These are phyloP conservation scores for Drosophila malerkotliana DNA, from an alignment of 1,140 invertebrate genomes.

Conservation along the genomic window DNA sequence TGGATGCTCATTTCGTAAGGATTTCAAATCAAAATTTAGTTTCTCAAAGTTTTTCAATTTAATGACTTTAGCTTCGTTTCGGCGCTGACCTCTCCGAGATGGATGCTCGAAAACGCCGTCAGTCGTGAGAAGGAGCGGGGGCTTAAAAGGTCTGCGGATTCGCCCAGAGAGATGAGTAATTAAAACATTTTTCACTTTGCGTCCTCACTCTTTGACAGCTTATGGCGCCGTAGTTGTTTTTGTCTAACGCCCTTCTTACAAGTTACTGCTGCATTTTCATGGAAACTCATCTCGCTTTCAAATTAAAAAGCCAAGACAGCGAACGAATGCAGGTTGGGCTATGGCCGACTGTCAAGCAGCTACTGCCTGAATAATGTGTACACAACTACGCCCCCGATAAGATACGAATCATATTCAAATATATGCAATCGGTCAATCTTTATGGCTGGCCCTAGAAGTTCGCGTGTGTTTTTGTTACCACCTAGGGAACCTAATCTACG, in stretches of 20 bases:
- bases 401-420: slow-evolving; percentile 10
- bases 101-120: neutral
- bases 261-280: slow-evolving; percentile 56
- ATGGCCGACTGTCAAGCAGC: slow-evolving; percentile 6
- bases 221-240: slow-evolving; percentile 43
- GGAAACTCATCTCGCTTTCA: slow-evolving; percentile 46
- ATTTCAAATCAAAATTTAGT: neutral
- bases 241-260: slow-evolving; percentile 53
- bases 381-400: neutral
- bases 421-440: neutral
- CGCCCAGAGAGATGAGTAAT: slow-evolving; percentile 78
- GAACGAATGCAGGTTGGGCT: slow-evolving; percentile 26
- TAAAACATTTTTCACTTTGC: slow-evolving; percentile 81
- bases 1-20: neutral
- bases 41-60: neutral
- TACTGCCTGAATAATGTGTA: neutral
- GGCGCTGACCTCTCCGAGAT: neutral
- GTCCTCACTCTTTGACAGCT: slow-evolving; percentile 43
- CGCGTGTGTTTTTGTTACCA: slow-evolving; percentile 4
- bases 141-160: slow-evolving; percentile 4
- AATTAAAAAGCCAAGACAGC: slow-evolving; percentile 61
- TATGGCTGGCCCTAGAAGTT: neutral
- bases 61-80: neutral
- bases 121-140: slow-evolving; percentile 14
- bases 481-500: slow-evolving; percentile 1